These are phyloP conservation scores for Phycodurus eques DNA, from an alignment of 2,113 vertebrate species.

Conservation along the genomic window DNA sequence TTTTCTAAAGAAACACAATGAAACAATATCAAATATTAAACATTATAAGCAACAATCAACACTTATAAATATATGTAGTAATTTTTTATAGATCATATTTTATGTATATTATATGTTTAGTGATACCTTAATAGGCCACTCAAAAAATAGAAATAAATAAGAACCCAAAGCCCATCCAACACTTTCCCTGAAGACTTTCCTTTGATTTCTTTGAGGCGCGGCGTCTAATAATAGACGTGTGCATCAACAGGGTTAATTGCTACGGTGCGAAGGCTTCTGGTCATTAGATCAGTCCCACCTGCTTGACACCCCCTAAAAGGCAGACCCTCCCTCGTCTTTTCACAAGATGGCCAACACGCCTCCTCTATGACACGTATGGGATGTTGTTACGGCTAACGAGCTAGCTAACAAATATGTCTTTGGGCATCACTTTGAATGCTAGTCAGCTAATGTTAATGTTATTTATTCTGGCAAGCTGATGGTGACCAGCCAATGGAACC, in stretches of 20 bases:
- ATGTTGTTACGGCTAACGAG: not conserved
- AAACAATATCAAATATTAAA: too few species aligned
- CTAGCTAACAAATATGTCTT: not conserved
- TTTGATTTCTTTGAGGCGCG: conserved; percentile 68
- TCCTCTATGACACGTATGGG: not conserved
- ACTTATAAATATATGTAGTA: too few species aligned
- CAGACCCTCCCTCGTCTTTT: conserved; percentile 46
- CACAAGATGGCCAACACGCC: conserved; percentile 45
- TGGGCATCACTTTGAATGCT: not conserved
- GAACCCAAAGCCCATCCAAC: conserved; percentile 19
- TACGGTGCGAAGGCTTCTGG: conserved; percentile 56
- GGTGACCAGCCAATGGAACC: not conserved
- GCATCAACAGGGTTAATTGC: conserved; percentile 79
- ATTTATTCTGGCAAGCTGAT: not conserved
- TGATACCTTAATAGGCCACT: not conserved
- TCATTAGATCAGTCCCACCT: conserved; percentile 81
- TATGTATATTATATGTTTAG: too few species aligned
- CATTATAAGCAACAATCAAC: too few species aligned
- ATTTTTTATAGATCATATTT: too few species aligned
- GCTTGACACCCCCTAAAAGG: conserved; percentile 46
- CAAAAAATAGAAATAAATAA: conserved; percentile 30
- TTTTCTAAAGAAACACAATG: too few species aligned
- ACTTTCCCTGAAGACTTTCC: conserved; percentile 56
- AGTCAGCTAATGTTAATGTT: not conserved
- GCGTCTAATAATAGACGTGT: conserved; percentile 77